A percentile compares a stretch with the other conserved stretches of the same genome.
Conservation (phyloP, 2,797 vertebrate genomes). For the Acanthornis magna region DNA sequence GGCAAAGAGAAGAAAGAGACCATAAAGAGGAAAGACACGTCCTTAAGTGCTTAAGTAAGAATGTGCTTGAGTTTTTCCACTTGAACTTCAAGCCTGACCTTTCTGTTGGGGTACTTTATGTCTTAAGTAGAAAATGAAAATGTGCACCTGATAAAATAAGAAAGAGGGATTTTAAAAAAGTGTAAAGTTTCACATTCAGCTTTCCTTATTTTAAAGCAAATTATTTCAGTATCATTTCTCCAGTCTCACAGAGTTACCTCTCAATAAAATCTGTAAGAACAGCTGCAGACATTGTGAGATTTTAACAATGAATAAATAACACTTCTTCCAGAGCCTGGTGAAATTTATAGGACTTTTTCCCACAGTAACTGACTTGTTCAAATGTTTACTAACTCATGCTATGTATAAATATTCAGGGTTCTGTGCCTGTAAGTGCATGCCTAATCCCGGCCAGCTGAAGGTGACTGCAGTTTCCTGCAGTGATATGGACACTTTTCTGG, state of each 20-base stretch:
- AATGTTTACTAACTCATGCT: constrained; percentile 23
- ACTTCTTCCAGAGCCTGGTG: background rate
- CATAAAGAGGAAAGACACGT: background rate
- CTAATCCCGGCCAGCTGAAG: constrained; percentile 31
- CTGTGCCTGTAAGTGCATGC: background rate
- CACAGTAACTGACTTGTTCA: constrained; percentile 31
- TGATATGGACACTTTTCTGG: background rate
- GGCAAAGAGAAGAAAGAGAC: constrained; percentile 24
- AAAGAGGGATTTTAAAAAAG: background rate
- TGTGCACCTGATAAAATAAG: constrained; percentile 17
- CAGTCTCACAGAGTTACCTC: background rate
- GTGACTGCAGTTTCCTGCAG: background rate
- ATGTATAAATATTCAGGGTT: background rate
- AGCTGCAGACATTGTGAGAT: constrained; percentile 40
- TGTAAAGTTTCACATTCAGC: background rate
- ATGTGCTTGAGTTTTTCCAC: constrained; percentile 9
- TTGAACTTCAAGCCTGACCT: background rate
- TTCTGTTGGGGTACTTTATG: rapidly evolving
- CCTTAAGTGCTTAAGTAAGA: constrained; percentile 35
- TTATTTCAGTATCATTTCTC: background rate
- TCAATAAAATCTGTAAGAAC: constrained; percentile 25
- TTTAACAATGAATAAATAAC: constrained; percentile 54
- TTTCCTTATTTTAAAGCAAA: background rate
- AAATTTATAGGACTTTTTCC: constrained; percentile 55
- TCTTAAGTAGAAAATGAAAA: constrained; percentile 2